Evolutionary conservation across 2,797 vertebrate genomes (phyloP).

Genomic region (Carapus acus): DNA sequence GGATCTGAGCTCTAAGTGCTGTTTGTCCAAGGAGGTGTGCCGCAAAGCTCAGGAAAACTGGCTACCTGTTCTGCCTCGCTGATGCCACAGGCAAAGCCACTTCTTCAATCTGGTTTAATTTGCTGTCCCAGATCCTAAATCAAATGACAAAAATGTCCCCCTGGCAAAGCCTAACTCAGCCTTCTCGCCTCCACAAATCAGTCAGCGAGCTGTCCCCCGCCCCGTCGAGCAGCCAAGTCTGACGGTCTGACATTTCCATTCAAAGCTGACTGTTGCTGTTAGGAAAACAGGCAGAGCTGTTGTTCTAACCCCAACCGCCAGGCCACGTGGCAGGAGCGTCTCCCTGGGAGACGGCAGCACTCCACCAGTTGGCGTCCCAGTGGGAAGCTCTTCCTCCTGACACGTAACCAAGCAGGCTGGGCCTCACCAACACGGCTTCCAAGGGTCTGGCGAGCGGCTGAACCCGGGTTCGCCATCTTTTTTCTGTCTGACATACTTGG

Average conservation of each 20-base stretch:
- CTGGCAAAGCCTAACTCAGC: not conserved
- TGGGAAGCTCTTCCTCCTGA: conserved; percentile 6
- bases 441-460: too few relatives aligned
- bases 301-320: too few relatives aligned
- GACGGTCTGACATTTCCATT: conserved; percentile 16
- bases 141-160: not conserved
- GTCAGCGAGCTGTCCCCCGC: too few relatives aligned
- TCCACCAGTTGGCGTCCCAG: conserved; percentile 38
- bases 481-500: too few relatives aligned
- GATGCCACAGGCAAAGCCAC: not conserved
- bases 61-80: conserved; percentile 28
- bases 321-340: conserved; percentile 8
- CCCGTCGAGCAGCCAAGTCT: not conserved
- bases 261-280: not conserved
- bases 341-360: conserved; percentile 39
- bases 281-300: conserved; percentile 12
- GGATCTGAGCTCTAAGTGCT: conserved; percentile 58
- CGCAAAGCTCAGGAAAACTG: conserved; percentile 17
- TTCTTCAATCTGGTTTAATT: not conserved
- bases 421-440: not conserved
- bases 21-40: conserved; percentile 66
- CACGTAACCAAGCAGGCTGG: conserved; percentile 9
- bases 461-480: too few relatives aligned
- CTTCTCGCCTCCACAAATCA: not conserved
- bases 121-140: not conserved